Evolutionary conservation across 1,140 invertebrate genomes (phyloP).

Genomic region (Euglossa dilemma): DNA sequence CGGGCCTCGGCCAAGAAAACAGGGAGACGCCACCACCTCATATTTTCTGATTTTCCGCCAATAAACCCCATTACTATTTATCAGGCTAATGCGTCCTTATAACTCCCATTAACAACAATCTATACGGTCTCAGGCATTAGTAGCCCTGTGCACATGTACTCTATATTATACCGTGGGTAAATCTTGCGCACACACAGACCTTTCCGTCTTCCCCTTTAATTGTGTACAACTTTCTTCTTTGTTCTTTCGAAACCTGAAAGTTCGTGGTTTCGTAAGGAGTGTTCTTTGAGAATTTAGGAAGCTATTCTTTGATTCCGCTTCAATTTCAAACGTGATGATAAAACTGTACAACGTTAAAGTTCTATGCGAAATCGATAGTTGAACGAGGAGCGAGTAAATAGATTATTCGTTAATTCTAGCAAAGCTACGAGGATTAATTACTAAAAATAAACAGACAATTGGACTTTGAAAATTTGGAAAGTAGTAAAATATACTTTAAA

Average conservation of each 20-base stretch:
- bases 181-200: constrained; percentile 59
- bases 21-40: constrained; percentile 74
- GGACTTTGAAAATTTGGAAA: no score
- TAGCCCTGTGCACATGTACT: constrained; percentile 49
- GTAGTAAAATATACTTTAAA: no score
- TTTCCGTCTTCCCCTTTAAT: constrained; percentile 55
- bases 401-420: background rate
- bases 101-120: constrained; percentile 82
- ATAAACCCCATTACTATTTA: constrained; percentile 83
- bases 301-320: no score
- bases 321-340: no score
- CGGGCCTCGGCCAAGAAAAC: constrained; percentile 64
- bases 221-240: constrained; percentile 27
- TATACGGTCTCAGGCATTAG: constrained; percentile 76
- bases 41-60: constrained; percentile 83
- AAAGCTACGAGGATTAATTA: no score
- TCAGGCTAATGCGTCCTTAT: constrained; percentile 82
- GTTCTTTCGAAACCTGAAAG: no score
- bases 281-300: no score
- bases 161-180: constrained; percentile 25
- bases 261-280: no score
- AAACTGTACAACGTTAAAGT: background rate
- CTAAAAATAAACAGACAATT: no score
- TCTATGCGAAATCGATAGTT: background rate
- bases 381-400: background rate